phyloP scores from a whole-genome alignment of 2,888 invertebrate species.

The Pteria penguin region DNA sequence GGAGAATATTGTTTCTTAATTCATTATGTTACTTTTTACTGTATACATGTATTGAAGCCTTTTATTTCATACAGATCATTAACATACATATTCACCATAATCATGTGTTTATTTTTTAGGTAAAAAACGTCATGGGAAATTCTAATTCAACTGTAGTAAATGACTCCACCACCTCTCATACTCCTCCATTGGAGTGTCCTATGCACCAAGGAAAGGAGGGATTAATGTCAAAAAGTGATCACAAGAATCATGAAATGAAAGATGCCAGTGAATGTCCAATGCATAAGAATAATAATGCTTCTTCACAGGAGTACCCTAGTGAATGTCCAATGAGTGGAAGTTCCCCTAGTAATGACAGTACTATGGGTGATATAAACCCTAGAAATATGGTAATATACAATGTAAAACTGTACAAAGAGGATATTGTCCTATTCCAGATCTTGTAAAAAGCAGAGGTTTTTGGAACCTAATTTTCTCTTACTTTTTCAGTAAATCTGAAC shows the following conservation, averaged over 20 bases:
- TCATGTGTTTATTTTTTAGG: too few relatives aligned
- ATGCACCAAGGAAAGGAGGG: slow-evolving; percentile 47
- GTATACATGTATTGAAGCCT: too few relatives aligned
- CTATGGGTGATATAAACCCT: slow-evolving; percentile 86
- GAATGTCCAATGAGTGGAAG: slow-evolving; percentile 59
- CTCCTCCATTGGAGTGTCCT: slow-evolving; percentile 54
- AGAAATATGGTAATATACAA: slow-evolving; percentile 93
- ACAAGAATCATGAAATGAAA: not conserved
- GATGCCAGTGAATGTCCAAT: slow-evolving; percentile 87
- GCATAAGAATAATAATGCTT: slow-evolving; percentile 84
- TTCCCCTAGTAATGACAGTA: slow-evolving; percentile 80
- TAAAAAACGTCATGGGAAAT: not conserved
- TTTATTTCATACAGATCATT: too few relatives aligned
- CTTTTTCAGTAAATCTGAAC: too few relatives aligned
- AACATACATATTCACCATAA: too few relatives aligned
- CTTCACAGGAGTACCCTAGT: slow-evolving; percentile 37
- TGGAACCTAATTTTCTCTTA: too few relatives aligned
- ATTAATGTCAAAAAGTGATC: not conserved
- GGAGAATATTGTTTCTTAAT: too few relatives aligned
- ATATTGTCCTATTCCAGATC: too few relatives aligned
- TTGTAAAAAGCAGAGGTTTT: too few relatives aligned
- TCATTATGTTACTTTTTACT: too few relatives aligned
- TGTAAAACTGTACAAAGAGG: too few relatives aligned
- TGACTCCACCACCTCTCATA: not conserved
- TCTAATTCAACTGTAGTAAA: slow-evolving; percentile 20